These are phyloP conservation scores for Parotocinclus haroldoi DNA, from an alignment of 2,797 vertebrate genomes.

Conservation along the genomic window DNA sequence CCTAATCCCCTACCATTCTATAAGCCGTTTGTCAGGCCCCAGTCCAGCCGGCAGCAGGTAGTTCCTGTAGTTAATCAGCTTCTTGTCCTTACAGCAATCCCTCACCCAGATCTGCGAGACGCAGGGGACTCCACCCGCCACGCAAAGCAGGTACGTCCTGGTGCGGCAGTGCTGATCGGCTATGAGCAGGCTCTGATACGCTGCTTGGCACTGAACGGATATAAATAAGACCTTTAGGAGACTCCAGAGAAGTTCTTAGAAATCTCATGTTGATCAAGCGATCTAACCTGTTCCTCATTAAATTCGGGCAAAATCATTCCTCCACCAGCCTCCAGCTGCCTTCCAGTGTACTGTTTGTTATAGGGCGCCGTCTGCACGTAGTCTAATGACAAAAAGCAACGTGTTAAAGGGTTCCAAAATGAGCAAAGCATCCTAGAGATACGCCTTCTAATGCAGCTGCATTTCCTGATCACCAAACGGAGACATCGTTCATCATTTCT, in stretches of 20 bases:
- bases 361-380: constrained; percentile 81
- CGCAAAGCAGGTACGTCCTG: constrained; percentile 88
- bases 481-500: too few species aligned
- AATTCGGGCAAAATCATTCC: constrained; percentile 91
- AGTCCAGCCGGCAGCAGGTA: constrained; percentile 92
- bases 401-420: too few species aligned
- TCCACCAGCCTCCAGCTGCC: constrained; percentile 87
- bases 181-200: constrained; percentile 91
- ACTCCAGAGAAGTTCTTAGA: neutral
- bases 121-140: constrained; percentile 92
- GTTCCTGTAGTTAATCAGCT: constrained; percentile 90
- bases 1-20: constrained; percentile 82
- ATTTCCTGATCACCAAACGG: too few species aligned
- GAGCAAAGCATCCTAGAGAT: too few species aligned
- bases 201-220: constrained; percentile 81
- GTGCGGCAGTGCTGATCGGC: constrained; percentile 93
- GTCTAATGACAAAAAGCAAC: constrained; percentile 64
- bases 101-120: constrained; percentile 94
- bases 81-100: constrained; percentile 93
- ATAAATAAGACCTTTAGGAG: constrained; percentile 4
- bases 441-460: too few species aligned
- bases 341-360: constrained; percentile 83
- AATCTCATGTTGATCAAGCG: neutral
- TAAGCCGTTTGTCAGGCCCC: constrained; percentile 78
- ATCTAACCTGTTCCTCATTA: constrained; percentile 88